Conservation (phyloP, 2,888 invertebrate genomes). For the Limnephilus lunatus region DNA sequence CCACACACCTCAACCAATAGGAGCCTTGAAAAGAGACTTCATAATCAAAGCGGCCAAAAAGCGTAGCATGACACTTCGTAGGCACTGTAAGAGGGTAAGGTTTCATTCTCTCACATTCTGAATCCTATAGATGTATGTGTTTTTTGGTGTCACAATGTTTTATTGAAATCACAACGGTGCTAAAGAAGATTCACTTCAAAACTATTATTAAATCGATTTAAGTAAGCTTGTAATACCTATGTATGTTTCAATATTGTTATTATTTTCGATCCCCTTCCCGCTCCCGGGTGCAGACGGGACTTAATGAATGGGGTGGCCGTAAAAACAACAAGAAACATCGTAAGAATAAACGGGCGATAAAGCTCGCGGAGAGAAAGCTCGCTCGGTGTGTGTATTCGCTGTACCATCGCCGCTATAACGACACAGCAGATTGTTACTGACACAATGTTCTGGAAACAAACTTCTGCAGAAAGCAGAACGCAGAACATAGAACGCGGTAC, state of each 20-base stretch:
- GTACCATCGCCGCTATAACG: constrained; percentile 51
- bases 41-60: too few relatives aligned
- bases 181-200: too few relatives aligned
- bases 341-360: constrained; percentile 64
- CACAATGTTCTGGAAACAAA: constrained; percentile 37
- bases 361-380: constrained; percentile 58
- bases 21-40: too few relatives aligned
- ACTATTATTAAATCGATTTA: background rate
- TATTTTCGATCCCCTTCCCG: background rate
- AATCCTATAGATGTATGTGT: too few relatives aligned
- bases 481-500: background rate
- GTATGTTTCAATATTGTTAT: background rate
- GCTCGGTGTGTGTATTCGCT: constrained; percentile 34
- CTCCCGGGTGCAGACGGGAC: constrained; percentile 8
- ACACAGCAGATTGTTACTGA: constrained; percentile 52
- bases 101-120: too few relatives aligned
- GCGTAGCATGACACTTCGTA: too few relatives aligned
- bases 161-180: too few relatives aligned
- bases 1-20: too few relatives aligned
- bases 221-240: background rate
- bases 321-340: constrained; percentile 65
- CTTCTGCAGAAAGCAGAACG: background rate
- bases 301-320: constrained; percentile 64
- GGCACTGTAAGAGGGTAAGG: too few relatives aligned
- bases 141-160: too few relatives aligned